Percentiles rank a stretch among this genome's conserved stretches.
Conservation (phyloP, 2,888 invertebrate species). For the Azorinus chamasolen region DNA sequence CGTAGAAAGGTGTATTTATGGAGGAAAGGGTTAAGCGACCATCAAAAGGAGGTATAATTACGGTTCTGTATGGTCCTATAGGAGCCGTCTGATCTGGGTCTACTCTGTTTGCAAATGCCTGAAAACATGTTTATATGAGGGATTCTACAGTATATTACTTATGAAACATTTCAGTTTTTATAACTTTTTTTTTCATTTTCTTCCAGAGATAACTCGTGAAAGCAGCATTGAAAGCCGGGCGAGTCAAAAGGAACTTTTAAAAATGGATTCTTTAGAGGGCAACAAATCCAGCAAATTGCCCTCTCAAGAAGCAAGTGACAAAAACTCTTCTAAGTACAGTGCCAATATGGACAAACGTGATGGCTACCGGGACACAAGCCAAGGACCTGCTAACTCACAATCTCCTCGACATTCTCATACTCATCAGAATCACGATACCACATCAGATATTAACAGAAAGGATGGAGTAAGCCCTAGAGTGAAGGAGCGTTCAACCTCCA, state of each 20-base stretch:
- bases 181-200: background rate
- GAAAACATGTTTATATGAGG: no score
- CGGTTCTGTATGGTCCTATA: no score
- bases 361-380: slow-evolving; percentile 52
- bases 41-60: no score
- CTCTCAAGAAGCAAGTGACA: slow-evolving; percentile 35
- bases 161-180: no score
- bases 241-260: slow-evolving; percentile 15
- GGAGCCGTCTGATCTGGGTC: no score
- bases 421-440: slow-evolving; percentile 28
- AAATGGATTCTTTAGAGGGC: slow-evolving; percentile 43
- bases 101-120: no score
- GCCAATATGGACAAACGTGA: slow-evolving; percentile 59
- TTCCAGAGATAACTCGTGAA: slow-evolving; percentile 81
- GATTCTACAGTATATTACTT: no score
- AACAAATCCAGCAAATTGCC: slow-evolving; percentile 46
- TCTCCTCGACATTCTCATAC: slow-evolving; percentile 19
- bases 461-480: background rate
- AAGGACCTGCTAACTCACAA: slow-evolving; percentile 1
- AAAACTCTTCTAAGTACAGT: slow-evolving; percentile 60
- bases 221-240: slow-evolving; percentile 77
- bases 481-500: no score
- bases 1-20: no score
- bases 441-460: slow-evolving; percentile 31
- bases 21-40: no score